Conservation (phyloP, 92 coral and sea anemone species). For the Meandrina meandrites region DNA sequence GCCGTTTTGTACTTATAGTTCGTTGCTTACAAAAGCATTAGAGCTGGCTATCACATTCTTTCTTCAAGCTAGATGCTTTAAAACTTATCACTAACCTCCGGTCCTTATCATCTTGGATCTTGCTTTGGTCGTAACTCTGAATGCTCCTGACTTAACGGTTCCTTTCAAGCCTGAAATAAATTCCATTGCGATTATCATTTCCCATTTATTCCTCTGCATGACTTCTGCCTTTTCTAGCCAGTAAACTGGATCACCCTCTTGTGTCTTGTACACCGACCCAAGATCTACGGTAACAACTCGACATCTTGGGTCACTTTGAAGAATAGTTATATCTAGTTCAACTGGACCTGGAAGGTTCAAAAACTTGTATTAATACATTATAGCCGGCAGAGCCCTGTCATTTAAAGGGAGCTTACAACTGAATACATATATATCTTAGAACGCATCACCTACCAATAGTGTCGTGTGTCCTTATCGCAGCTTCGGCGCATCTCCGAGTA, state of each 20-base stretch:
- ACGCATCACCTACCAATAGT: conserved; percentile 37
- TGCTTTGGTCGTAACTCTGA: conserved; percentile 47
- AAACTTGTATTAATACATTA: not conserved
- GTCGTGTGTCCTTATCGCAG: conserved; percentile 65
- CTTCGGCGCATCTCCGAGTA: conserved; percentile 72
- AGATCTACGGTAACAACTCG: conserved; percentile 63
- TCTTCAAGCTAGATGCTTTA: not conserved
- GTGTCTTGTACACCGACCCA: conserved; percentile 73
- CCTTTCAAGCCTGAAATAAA: conserved; percentile 33
- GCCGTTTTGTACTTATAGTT: not conserved
- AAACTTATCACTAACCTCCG: conserved; percentile 15
- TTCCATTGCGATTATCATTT: conserved; percentile 51
- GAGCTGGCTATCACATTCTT: too few species aligned
- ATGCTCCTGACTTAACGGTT: conserved; percentile 25
- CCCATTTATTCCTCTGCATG: conserved; percentile 65
- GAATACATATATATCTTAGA: too few species aligned
- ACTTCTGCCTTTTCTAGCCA: conserved; percentile 75
- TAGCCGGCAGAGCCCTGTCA: not conserved
- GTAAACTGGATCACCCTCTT: conserved; percentile 68
- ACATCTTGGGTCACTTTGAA: conserved; percentile 28
- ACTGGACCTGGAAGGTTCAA: conserved; percentile 51
- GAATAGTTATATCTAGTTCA: conserved; percentile 39
- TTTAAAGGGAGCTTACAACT: too few species aligned
- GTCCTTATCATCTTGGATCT: conserved; percentile 7
- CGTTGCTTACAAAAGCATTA: not conserved